These are phyloP conservation scores for Cyrtodaria siliqua DNA, from an alignment of 2,888 invertebrate species.

Conservation along the genomic window DNA sequence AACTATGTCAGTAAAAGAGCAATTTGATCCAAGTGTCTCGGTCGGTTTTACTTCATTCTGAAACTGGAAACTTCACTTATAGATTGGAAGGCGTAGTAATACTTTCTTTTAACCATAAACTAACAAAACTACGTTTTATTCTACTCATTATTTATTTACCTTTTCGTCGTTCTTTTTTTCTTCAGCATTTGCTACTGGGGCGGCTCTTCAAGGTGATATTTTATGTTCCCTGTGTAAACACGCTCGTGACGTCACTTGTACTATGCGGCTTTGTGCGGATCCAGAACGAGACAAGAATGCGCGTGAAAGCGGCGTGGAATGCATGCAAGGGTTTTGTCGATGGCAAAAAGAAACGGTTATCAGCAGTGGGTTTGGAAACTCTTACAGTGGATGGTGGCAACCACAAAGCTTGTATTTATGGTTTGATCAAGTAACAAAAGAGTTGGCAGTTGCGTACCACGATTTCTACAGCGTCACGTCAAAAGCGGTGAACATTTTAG, in stretches of 20 bases:
- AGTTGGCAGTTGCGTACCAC: constrained; percentile 45
- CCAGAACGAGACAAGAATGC: constrained; percentile 55
- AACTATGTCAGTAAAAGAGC: too few species aligned
- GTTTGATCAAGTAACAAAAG: constrained; percentile 57
- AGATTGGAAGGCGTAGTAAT: too few species aligned
- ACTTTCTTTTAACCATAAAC: too few species aligned
- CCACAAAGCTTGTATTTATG: constrained; percentile 48
- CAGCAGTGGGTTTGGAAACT: constrained; percentile 49
- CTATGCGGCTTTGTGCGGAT: constrained; percentile 51
- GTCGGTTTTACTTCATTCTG: too few species aligned
- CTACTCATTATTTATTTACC: too few species aligned
- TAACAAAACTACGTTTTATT: too few species aligned
- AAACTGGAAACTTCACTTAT: too few species aligned
- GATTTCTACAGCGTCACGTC: constrained; percentile 40
- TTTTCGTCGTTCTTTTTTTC: too few species aligned
- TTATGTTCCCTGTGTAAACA: constrained; percentile 58
- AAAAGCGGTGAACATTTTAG: constrained; percentile 23
- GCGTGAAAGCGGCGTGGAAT: constrained; percentile 52
- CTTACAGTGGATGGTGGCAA: constrained; percentile 55
- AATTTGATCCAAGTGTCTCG: too few species aligned
- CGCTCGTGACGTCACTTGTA: constrained; percentile 52
- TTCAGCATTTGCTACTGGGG: constrained; percentile 54
- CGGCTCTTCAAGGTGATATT: constrained; percentile 55
- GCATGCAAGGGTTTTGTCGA: constrained; percentile 53
- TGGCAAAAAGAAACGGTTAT: constrained; percentile 58